These are phyloP conservation scores for Boloria euphrosyne DNA, from an alignment of 2,888 invertebrate species.

Conservation along the genomic window DNA sequence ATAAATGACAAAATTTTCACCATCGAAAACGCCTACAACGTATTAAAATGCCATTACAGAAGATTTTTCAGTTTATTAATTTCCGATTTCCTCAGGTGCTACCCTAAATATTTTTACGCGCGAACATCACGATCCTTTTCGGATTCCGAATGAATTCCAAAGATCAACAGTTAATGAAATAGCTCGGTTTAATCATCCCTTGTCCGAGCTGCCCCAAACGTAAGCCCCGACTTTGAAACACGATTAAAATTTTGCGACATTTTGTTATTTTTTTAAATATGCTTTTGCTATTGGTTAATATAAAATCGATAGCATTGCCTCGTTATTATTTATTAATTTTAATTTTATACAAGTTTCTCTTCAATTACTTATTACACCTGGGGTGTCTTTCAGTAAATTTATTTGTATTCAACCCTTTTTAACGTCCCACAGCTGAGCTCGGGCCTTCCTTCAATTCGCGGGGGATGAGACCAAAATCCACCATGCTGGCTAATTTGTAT, in stretches of 20 bases:
- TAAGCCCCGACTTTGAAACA: slow-evolving; percentile 28
- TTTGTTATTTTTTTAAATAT: neutral
- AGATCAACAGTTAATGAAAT: slow-evolving; percentile 62
- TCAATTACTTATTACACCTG: too few species aligned
- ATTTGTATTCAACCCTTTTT: too few species aligned
- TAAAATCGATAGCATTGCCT: too few species aligned
- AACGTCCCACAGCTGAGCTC: too few species aligned
- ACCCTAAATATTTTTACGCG: slow-evolving; percentile 47
- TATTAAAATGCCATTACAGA: slow-evolving; percentile 12
- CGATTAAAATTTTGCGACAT: slow-evolving; percentile 20
- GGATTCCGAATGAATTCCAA: slow-evolving; percentile 55
- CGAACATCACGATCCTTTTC: slow-evolving; percentile 42
- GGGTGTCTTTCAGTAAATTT: too few species aligned
- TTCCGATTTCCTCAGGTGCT: slow-evolving; percentile 13
- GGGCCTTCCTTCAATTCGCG: too few species aligned
- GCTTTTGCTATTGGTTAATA: too few species aligned
- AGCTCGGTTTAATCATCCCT: slow-evolving; percentile 59
- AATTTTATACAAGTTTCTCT: too few species aligned
- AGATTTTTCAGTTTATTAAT: slow-evolving; percentile 19
- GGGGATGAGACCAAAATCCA: too few species aligned
- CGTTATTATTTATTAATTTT: too few species aligned
- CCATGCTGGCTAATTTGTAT: too few species aligned
- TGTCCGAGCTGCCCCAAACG: slow-evolving; percentile 43
- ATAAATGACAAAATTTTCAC: neutral
- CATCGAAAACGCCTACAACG: neutral